Conservation (phyloP, 2,113 vertebrate species). For the Alaudala cheleensis region DNA sequence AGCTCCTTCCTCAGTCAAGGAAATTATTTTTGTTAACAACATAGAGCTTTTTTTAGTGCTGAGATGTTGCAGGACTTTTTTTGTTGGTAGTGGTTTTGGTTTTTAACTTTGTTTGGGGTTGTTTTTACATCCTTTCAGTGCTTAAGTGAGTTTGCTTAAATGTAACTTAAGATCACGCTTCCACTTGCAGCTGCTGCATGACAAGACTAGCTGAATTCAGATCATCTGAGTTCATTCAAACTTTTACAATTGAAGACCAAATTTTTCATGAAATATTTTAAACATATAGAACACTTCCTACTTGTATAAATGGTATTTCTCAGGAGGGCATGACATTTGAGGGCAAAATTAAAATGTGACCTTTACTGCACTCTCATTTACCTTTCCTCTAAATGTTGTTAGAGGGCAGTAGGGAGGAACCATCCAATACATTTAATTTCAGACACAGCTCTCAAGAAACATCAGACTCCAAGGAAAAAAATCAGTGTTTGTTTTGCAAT, state of each 20-base stretch:
- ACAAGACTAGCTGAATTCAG: neutral
- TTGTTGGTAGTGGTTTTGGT: neutral
- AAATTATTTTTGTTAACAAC: neutral
- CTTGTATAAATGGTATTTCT: neutral
- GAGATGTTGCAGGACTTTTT: rapidly evolving
- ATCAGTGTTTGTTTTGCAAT: neutral
- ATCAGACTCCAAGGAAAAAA: neutral
- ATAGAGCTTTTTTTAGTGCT: neutral
- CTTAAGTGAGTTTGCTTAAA: neutral
- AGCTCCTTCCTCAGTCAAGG: neutral
- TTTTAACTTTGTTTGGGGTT: neutral
- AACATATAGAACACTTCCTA: neutral
- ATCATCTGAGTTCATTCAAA: neutral
- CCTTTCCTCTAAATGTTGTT: neutral
- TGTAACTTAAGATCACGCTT: neutral
- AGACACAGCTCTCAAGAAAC: neutral
- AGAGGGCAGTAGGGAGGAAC: neutral
- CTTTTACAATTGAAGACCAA: neutral
- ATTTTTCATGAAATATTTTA: neutral
- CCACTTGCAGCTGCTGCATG: neutral
- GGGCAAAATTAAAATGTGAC: neutral
- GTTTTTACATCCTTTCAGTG: neutral
- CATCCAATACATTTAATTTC: neutral
- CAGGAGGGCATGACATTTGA: neutral
- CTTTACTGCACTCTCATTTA: neutral